Base-by-base conservation (phyloP, 2,888 invertebrate species). In the Hemistola chrysoprasaria region DNA sequence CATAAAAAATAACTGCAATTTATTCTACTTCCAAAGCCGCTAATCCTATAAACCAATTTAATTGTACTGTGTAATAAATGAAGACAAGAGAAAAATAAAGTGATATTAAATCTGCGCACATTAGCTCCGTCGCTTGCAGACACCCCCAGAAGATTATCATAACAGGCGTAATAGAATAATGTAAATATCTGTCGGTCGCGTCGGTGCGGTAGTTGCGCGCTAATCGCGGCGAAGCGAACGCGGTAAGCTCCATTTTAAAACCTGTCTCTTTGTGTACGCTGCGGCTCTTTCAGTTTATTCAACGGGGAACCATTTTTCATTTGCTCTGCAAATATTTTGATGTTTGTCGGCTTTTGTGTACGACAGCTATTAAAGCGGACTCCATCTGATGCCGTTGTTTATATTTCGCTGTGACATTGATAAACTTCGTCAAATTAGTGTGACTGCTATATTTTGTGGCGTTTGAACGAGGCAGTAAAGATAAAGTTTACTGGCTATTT, bases 241-340 rank as follows among this genome's bases (percentile, higher is more conserved):
- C 70, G 66, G 72, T 76, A 78, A 78, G 73, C 80, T 67, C 65
- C 70, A 60, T 68, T 78, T 78, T 70, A 76, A 78, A 84, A 78
- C 73, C 72, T 71, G 69, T 71, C 71, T 73, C 72, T 72, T 73
- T 81, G 72, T 76, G 55, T 57, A 41, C 42, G 35, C 58, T 36
- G 29, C 28, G 59, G 46, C 59, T 63, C 59, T 65, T 71, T 73
- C 68, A 69, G 65, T 76, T 71, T 74, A 72, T 77, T 73, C 67
- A 71, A 56, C 64, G 58, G 68, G 76, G 71, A 63, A 44, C 64
- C 66, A 81, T 84, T 78, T 79, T 80, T 84, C 78, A 86, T 80
- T 55, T 65, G 65, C 65, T 77, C 62, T 55, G 81, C 78, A 86
- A 87, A 87, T 86, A 86, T 87, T 87, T 72, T 86, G 85, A 85